phyloP scores from a whole-genome alignment of 2,888 invertebrate species.

The Idaea biselata region DNA sequence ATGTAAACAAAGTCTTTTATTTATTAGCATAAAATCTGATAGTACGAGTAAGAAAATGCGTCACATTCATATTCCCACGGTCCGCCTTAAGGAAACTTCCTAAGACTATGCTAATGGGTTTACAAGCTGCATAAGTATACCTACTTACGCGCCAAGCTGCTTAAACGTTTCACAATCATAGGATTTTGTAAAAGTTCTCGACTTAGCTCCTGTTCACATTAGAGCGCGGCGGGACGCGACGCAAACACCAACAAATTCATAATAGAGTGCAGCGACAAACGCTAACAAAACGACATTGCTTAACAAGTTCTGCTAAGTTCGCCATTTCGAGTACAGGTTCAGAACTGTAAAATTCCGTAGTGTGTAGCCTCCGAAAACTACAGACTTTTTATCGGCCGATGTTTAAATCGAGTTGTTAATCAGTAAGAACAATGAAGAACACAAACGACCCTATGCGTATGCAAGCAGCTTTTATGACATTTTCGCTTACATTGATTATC shows the following conservation, averaged over 20 bases:
- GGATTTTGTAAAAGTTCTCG: conserved; percentile 39
- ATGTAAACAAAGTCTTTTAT: background rate
- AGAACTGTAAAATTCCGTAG: too few relatives aligned
- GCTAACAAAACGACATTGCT: too few relatives aligned
- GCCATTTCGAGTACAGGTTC: too few relatives aligned
- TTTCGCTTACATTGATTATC: too few relatives aligned
- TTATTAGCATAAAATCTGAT: conserved; percentile 6
- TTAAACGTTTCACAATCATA: conserved; percentile 46
- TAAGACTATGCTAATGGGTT: conserved; percentile 49
- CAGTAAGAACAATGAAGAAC: too few relatives aligned
- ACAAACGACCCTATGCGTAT: too few relatives aligned
- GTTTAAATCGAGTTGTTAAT: too few relatives aligned
- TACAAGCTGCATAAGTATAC: conserved; percentile 32
- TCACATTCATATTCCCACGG: background rate
- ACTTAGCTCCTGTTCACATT: background rate
- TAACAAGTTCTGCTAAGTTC: too few relatives aligned
- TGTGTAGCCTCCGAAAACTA: too few relatives aligned
- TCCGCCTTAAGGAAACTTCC: conserved; percentile 1
- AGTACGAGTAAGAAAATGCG: conserved; percentile 1
- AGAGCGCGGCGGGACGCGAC: background rate
- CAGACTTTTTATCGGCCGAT: too few relatives aligned
- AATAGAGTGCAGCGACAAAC: too few relatives aligned
- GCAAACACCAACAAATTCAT: background rate
- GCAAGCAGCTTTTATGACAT: too few relatives aligned
- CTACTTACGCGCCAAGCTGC: conserved; percentile 19